Conservation (phyloP, 92 coral and sea anemone species). For the Palythoa grandiflora region DNA sequence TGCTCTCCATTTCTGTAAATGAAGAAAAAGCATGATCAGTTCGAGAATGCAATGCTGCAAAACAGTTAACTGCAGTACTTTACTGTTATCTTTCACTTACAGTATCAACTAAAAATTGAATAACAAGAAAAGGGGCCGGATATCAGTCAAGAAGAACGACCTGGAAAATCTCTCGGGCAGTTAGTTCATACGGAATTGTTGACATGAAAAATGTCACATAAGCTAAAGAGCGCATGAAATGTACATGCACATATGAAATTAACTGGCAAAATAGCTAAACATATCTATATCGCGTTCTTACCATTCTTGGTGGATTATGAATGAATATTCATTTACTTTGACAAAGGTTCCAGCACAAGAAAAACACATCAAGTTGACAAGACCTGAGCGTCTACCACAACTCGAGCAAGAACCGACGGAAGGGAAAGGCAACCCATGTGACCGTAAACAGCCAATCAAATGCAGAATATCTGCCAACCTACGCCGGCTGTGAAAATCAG, state of each 20-base stretch:
- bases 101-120: conserved; percentile 1
- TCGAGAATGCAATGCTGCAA: conserved; percentile 12
- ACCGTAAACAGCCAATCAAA: conserved; percentile 76
- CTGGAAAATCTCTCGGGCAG: conserved; percentile 44
- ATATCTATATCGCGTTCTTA: conserved; percentile 32
- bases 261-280: conserved; percentile 25
- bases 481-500: conserved; percentile 50
- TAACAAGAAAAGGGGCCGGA: conserved; percentile 14
- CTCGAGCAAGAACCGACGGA: conserved; percentile 82
- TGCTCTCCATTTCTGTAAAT: conserved; percentile 48
- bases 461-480: conserved; percentile 52
- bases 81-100: conserved; percentile 25
- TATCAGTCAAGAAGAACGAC: conserved; percentile 38
- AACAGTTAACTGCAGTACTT: conserved; percentile 30
- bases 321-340: conserved; percentile 29
- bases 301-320: conserved; percentile 33
- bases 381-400: conserved; percentile 75
- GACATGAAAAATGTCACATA: conserved; percentile 65
- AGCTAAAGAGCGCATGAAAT: conserved; percentile 43
- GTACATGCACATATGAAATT: conserved; percentile 35
- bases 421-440: conserved; percentile 89
- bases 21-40: conserved; percentile 39
- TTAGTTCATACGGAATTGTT: conserved; percentile 49
- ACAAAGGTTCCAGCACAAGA: conserved; percentile 55
- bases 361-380: conserved; percentile 71